Evolutionary conservation across 2,797 vertebrate genomes (phyloP).

Genomic region (Chaetodon trifasciatus): DNA sequence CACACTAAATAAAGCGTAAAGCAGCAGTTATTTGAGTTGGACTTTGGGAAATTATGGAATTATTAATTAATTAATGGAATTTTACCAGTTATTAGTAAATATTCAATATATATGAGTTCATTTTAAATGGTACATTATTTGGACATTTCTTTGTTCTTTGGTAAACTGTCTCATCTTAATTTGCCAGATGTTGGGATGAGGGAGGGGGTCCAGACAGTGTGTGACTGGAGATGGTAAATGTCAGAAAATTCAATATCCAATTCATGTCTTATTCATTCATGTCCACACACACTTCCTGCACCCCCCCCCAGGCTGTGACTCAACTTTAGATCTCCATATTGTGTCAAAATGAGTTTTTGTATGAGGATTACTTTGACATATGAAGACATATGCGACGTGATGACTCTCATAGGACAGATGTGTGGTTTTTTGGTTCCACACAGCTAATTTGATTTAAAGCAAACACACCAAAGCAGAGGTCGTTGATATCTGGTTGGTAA

Average conservation of each 20-base stretch:
- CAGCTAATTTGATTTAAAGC: not conserved
- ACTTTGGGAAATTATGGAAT: too few species aligned
- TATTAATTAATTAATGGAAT: not conserved
- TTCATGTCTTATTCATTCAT: conserved; percentile 13
- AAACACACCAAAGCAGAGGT: not conserved
- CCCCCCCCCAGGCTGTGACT: conserved; percentile 33
- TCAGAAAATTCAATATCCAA: not conserved
- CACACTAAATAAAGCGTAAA: too few species aligned
- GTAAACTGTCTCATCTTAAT: not conserved
- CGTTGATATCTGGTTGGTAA: not conserved
- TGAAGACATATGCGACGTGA: not conserved
- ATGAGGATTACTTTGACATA: not conserved
- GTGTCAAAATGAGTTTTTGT: not conserved
- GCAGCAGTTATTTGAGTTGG: too few species aligned
- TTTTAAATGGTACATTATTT: not conserved
- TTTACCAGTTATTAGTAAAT: not conserved
- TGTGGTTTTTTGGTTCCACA: not conserved
- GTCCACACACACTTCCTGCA: conserved; percentile 1
- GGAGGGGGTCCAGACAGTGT: too few species aligned
- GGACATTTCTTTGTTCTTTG: not conserved
- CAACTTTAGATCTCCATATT: conserved; percentile 9
- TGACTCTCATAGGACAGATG: not conserved
- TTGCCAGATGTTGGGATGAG: not conserved
- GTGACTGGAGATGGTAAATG: not conserved
- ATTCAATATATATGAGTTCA: not conserved